A percentile compares a stretch with the other conserved stretches of the same genome.
Evolutionary conservation across 1,140 invertebrate genomes (phyloP).

Genomic region (Hydropsyche tenuis): DNA sequence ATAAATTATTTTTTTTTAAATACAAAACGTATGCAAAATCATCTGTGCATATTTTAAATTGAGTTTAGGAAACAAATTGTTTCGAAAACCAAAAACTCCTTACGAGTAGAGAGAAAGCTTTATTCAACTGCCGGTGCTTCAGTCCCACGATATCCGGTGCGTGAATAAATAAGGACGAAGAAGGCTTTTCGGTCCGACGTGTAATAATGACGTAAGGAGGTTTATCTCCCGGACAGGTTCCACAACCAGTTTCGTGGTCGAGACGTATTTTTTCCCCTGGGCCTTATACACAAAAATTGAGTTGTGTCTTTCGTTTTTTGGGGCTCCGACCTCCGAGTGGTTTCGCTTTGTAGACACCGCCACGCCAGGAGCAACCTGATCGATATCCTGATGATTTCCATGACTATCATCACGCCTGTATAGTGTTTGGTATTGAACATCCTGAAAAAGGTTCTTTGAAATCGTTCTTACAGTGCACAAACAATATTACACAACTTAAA

Average conservation of each 20-base stretch:
- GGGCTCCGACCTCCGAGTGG: constrained; percentile 22
- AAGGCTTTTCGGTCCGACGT: not conserved
- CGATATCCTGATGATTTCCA: constrained; percentile 19
- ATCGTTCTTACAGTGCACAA: too few species aligned
- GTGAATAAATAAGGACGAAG: not conserved
- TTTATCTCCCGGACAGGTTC: constrained; percentile 27
- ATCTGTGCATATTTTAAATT: too few species aligned
- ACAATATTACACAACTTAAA: too few species aligned
- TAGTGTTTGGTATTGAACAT: too few species aligned
- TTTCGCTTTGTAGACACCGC: constrained; percentile 13
- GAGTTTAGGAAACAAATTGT: too few species aligned
- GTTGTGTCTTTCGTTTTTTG: constrained; percentile 18
- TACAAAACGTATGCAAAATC: too few species aligned
- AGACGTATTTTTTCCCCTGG: constrained; percentile 25
- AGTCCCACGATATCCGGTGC: constrained; percentile 7
- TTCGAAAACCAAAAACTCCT: too few species aligned
- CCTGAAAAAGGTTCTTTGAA: too few species aligned
- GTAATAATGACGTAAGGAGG: constrained; percentile 27
- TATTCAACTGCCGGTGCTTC: not conserved
- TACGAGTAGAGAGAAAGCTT: too few species aligned
- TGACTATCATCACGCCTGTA: not conserved
- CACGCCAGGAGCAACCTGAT: not conserved
- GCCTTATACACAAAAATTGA: constrained; percentile 15
- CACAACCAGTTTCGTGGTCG: constrained; percentile 16
- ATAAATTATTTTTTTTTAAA: too few species aligned